Percentiles rank a stretch among this genome's conserved stretches.
Evolutionary conservation across 1,140 invertebrate species (phyloP).

Genomic region (Drosophila willistoni): DNA sequence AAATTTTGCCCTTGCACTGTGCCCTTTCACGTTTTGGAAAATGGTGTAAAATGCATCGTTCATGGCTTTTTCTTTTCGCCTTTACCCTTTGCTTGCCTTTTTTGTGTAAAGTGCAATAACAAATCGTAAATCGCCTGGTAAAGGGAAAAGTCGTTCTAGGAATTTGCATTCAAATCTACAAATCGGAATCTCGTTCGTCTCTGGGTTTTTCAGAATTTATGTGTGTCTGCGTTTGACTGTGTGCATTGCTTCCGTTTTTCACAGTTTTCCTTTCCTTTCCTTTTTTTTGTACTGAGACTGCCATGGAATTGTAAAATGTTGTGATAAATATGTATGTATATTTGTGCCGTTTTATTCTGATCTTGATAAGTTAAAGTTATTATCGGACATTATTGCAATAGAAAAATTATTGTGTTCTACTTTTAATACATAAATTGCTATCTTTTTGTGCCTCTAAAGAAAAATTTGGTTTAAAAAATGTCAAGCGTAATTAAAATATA

Average conservation of each 20-base stretch:
- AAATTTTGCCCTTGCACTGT: background rate
- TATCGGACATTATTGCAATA: too few species aligned
- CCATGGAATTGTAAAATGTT: background rate
- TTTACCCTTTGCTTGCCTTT: too few species aligned
- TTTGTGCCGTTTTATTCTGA: too few species aligned
- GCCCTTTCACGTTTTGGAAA: background rate
- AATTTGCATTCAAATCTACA: conserved; percentile 19
- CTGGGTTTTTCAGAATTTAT: too few species aligned
- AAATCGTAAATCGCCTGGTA: conserved; percentile 28
- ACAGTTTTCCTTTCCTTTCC: conserved; percentile 19
- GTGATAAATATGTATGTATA: background rate
- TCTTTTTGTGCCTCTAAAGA: too few species aligned
- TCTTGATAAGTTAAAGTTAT: too few species aligned
- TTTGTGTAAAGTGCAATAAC: background rate
- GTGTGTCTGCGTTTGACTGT: conserved; percentile 12
- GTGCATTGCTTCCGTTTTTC: conserved; percentile 38
- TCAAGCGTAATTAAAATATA: too few species aligned
- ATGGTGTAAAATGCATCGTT: background rate
- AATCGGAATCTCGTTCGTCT: too few species aligned
- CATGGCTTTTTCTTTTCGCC: background rate
- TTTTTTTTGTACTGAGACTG: too few species aligned
- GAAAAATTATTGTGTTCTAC: too few species aligned
- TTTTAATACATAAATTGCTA: background rate
- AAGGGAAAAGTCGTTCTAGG: conserved; percentile 8
- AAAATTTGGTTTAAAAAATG: too few species aligned